Conservation (phyloP, 2,113 vertebrate genomes). For the Mionectes macconnelli region DNA sequence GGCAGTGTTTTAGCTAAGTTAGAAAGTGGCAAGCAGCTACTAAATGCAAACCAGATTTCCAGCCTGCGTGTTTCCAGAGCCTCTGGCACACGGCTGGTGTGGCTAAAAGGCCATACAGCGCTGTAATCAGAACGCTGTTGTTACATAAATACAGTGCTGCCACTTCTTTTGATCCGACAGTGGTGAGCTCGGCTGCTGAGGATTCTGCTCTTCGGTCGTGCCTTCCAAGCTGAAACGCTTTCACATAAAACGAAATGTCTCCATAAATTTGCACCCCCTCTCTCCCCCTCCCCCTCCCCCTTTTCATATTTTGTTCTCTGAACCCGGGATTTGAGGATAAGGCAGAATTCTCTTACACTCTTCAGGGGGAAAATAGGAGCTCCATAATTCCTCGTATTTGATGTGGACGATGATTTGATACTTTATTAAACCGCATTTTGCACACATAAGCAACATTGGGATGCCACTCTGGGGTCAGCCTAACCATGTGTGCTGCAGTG, state of each 20-base stretch:
- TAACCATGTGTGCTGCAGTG: slow-evolving; percentile 34
- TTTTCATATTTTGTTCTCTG: background rate
- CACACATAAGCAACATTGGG: slow-evolving; percentile 33
- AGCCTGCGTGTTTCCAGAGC: slow-evolving; percentile 55
- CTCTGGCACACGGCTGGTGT: background rate
- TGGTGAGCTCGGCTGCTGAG: background rate
- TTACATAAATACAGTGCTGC: slow-evolving; percentile 47
- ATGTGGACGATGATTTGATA: slow-evolving; percentile 3
- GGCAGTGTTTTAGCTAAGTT: slow-evolving; percentile 8
- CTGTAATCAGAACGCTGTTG: slow-evolving; percentile 35
- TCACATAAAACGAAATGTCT: background rate
- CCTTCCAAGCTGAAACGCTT: background rate
- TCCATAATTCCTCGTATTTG: background rate
- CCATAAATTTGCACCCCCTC: background rate
- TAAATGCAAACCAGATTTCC: slow-evolving; percentile 62
- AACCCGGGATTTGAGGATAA: background rate
- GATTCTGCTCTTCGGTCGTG: background rate
- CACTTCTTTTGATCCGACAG: slow-evolving; percentile 33
- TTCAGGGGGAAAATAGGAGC: background rate
- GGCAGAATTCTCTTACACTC: background rate
- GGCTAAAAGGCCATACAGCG: slow-evolving; percentile 26
- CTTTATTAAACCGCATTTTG: slow-evolving; percentile 49
- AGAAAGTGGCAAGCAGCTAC: slow-evolving; percentile 26
- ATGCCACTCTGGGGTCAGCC: slow-evolving; percentile 42
- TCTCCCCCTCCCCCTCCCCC: accelerated